Percentiles rank a stretch among this genome's conserved stretches.
Conservation (phyloP, 1,140 invertebrate genomes). For the Apolygus lucorum region DNA sequence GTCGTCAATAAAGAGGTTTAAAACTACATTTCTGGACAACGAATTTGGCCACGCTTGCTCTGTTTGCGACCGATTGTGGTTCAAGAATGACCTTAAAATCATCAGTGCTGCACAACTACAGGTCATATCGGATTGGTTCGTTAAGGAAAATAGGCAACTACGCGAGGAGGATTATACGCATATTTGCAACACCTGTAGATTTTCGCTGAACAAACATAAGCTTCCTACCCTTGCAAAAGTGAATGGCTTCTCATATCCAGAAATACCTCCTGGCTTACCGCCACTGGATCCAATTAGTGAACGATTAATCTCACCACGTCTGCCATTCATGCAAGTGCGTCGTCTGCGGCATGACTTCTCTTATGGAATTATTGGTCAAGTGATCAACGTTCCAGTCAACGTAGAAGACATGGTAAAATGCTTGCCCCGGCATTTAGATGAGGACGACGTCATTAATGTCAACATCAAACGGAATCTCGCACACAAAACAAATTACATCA, state of each 20-base stretch:
- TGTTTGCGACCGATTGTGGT: not conserved
- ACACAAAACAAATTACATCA: conserved; percentile 25
- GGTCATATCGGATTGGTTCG: too few species aligned
- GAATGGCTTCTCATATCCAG: too few species aligned
- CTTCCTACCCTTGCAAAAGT: too few species aligned
- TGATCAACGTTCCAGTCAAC: not conserved
- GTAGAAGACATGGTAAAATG: conserved; percentile 5
- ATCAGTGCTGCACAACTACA: too few species aligned
- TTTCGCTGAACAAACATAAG: too few species aligned
- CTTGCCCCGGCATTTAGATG: conserved; percentile 16
- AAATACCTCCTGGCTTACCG: not conserved
- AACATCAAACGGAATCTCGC: conserved; percentile 19
- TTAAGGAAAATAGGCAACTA: too few species aligned
- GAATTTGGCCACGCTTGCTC: not conserved
- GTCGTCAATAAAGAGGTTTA: not conserved
- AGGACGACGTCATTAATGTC: conserved; percentile 17
- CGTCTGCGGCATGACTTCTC: not conserved
- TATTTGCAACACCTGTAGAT: too few species aligned
- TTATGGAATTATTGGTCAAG: not conserved
- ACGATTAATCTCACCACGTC: not conserved
- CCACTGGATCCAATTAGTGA: not conserved
- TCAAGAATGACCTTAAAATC: not conserved
- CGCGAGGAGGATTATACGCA: too few species aligned
- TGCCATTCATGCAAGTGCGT: not conserved
- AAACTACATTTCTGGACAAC: not conserved